Percentiles rank a stretch among this genome's conserved stretches.
These are phyloP conservation scores for Colletes latitarsis DNA, from an alignment of 1,140 invertebrate species.

Conservation along the genomic window DNA sequence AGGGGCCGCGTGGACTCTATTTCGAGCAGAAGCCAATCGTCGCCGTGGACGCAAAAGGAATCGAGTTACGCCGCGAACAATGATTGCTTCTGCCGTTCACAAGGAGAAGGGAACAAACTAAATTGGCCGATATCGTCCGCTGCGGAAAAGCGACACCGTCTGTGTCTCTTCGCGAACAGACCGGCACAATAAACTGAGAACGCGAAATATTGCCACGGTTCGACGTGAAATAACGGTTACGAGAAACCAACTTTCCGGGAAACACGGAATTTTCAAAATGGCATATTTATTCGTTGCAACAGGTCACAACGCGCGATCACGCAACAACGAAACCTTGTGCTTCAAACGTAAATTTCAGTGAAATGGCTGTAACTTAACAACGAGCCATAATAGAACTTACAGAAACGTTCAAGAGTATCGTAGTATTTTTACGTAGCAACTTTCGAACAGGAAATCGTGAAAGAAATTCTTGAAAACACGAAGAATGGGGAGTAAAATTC, in stretches of 20 bases:
- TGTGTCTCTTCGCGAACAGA: not conserved
- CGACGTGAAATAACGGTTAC: not conserved
- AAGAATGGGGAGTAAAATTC: too few species aligned
- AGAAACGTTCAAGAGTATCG: too few species aligned
- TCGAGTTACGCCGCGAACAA: conserved; percentile 58
- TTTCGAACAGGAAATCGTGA: too few species aligned
- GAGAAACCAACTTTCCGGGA: not conserved
- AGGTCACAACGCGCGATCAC: too few species aligned
- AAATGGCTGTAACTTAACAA: not conserved
- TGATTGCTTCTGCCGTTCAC: conserved; percentile 25
- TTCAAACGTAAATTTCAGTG: not conserved
- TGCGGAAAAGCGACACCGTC: not conserved
- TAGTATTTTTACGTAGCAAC: too few species aligned
- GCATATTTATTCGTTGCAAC: not conserved
- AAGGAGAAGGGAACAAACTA: not conserved
- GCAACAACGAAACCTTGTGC: too few species aligned
- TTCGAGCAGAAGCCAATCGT: conserved; percentile 46
- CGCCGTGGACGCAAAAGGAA: conserved; percentile 35
- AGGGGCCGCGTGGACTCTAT: conserved; percentile 37
- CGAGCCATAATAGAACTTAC: too few species aligned
- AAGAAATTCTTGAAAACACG: too few species aligned
- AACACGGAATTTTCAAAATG: not conserved
- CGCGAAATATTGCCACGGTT: not conserved
- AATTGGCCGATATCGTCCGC: conserved; percentile 1
- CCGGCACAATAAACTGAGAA: conserved; percentile 27